Base-by-base conservation (phyloP, 2,113 vertebrate species). In the Bothrops jararaca region DNA sequence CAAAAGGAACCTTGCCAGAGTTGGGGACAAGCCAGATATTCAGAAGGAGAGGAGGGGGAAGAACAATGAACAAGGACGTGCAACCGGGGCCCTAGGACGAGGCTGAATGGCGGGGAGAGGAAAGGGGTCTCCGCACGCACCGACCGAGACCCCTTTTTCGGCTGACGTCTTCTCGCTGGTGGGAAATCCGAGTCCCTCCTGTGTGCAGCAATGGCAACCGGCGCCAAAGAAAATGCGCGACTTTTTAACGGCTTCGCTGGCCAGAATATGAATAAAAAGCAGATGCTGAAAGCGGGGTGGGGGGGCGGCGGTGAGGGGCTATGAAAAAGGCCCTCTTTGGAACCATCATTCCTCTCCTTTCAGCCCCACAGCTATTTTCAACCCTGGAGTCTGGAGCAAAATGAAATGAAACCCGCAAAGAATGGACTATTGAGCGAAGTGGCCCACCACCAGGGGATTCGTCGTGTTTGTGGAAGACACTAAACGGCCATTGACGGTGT, bases 61-160 rank as follows among this genome's bases (percentile, higher is more conserved):
- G 52, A n/a, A 93, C 80, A 86, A 93, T 69, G 12, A 93, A 90
- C 89, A 85, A 92, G 74, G 92, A 60, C 80, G 20, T 48, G 88
- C 34, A 58, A 10, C 0, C 45, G 39, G 42, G 34, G 2, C 26
- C 54, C 26, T 15, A n/a, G 54, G 85, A 42, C 1, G 26, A 50
- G 87, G 64, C 64, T 58, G 64, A 58, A 90, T 24, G 48, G 64
- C 12, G 18, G 89, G 15, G 45, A 10, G 11, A 29, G 92, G 26
- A 39, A 34, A 80, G 60, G 88, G 88, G 54, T 88, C 29, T 85
- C 20, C 20, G 29, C 42, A 0, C 52, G 60, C 26, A 20, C 34
- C 53, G n/a, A 5, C 58, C 2, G 23, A 15, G 13, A 22, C 29
- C 39, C 86, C n/a, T 24, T 5, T 42, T 5, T 42, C 18, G 11